A percentile compares a stretch with the other conserved stretches of the same genome.
phyloP scores from a whole-genome alignment of 92 coral and sea anemone genomes.

The Isaurus tuberculatus region DNA sequence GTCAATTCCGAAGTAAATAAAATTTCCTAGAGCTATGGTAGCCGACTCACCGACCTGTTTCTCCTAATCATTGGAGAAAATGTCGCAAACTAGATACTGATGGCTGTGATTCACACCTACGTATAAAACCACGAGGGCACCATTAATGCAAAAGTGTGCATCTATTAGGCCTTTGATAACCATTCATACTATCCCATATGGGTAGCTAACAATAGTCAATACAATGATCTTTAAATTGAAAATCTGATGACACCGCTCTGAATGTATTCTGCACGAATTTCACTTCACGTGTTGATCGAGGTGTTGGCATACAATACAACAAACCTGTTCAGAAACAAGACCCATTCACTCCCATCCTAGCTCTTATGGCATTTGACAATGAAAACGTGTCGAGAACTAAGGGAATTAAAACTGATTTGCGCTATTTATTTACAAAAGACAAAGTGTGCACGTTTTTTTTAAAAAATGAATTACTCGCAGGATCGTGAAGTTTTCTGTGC shows the following conservation, averaged over 20 bases:
- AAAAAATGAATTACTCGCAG: not conserved
- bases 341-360: not conserved
- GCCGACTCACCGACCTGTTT: not conserved
- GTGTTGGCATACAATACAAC: not conserved
- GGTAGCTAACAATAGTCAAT: conserved; percentile 29
- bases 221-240: conserved; percentile 23
- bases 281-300: not conserved
- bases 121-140: conserved; percentile 18
- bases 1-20: not conserved
- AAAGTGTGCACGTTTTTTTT: conserved; percentile 47
- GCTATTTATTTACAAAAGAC: conserved; percentile 47
- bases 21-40: not conserved
- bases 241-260: conserved; percentile 28
- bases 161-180: conserved; percentile 34
- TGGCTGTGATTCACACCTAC: conserved; percentile 8
- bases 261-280: conserved; percentile 7
- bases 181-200: conserved; percentile 52
- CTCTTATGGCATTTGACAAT: conserved; percentile 49
- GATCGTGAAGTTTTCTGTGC: not conserved
- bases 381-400: conserved; percentile 46
- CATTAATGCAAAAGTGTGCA: conserved; percentile 27
- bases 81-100: not conserved
- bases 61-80: not conserved
- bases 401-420: conserved; percentile 35
- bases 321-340: conserved; percentile 4